These are phyloP conservation scores for Cinara cedri DNA, from an alignment of 2,888 invertebrate genomes.

Conservation along the genomic window DNA sequence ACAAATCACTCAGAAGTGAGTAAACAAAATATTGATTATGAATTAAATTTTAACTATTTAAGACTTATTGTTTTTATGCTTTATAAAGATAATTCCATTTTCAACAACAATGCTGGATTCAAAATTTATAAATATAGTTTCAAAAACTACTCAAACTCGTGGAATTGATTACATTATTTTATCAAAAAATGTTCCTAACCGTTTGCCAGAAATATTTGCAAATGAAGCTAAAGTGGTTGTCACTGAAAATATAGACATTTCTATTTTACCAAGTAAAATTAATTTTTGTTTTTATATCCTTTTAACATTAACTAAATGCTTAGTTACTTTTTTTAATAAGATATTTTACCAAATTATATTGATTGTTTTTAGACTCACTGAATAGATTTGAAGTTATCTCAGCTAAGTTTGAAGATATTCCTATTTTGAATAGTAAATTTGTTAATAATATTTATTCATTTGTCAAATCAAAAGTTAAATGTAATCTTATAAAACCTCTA, in stretches of 20 bases:
- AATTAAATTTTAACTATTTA: neutral
- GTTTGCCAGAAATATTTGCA: conserved; percentile 39
- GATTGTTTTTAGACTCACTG: conserved; percentile 65
- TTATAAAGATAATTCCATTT: conserved; percentile 9
- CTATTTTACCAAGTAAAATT: conserved; percentile 33
- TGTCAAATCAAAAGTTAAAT: conserved; percentile 65
- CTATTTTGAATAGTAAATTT: conserved; percentile 66
- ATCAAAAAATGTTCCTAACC: neutral
- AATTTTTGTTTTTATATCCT: neutral
- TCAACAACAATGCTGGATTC: conserved; percentile 15
- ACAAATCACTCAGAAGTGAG: conserved; percentile 53
- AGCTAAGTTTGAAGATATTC: conserved; percentile 68
- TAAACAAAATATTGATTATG: neutral
- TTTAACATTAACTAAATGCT: neutral
- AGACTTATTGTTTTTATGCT: neutral
- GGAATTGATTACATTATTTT: conserved; percentile 29
- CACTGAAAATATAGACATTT: conserved; percentile 30
- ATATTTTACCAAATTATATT: conserved; percentile 59
- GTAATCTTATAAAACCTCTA: conserved; percentile 67
- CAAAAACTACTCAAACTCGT: neutral
- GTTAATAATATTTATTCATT: conserved; percentile 61
- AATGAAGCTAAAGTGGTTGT: conserved; percentile 12
- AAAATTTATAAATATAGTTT: conserved; percentile 33
- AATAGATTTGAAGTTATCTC: conserved; percentile 29
- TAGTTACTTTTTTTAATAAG: too few species aligned